Evolutionary conservation across 1,140 invertebrate species (phyloP), one percentile per base, ranked within the genome.

Genomic region (Laupala kohalensis): DNA sequence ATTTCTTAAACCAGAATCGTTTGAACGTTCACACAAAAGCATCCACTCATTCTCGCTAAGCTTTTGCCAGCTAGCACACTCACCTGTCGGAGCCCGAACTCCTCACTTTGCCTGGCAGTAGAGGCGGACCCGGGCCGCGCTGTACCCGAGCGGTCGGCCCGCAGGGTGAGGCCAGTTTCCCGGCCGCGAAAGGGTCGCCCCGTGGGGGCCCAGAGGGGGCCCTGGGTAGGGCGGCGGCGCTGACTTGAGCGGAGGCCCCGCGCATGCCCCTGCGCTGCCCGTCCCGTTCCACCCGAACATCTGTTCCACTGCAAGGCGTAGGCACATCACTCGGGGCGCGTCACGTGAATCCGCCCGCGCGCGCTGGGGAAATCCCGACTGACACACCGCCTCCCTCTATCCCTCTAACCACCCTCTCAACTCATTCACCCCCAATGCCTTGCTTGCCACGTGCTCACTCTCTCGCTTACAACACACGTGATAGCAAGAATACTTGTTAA

Each of bases 101-200:
- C 78, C 85, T 88, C 82, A 89, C 84, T 87, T 87, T 88, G 85
- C 86, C 87, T 84, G 88, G 87, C 85, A 88, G 85, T 86, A 88
- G 84, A 86, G 86, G 85, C 83, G 87, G 86, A 82, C 86, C 86
- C 84, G 85, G 84, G 81, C 85, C 85, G 80, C 85, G 85, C 83
- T 86, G 86, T 86, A 85, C 85, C 86, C 85, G 85, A 86, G 87
- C 89, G 88, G 89, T 86, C 86, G 90, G 90, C 90, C 91, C 91
- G 87, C 92, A 94, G 92, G 92, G 92, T 88, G 90, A 88, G 87
- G 87, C 91, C 89, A 92, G 92, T 94, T 94, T 94, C 91, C 92
- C 92, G 90, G 89, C 74, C 77, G 74, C 72, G 73, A 73, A 70
- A 74, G 75, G 72, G 9, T 19, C 1, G 37, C 9, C 9, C 19